phyloP scores from a whole-genome alignment of 2,888 invertebrate genomes.

The Drosophila rubida region DNA sequence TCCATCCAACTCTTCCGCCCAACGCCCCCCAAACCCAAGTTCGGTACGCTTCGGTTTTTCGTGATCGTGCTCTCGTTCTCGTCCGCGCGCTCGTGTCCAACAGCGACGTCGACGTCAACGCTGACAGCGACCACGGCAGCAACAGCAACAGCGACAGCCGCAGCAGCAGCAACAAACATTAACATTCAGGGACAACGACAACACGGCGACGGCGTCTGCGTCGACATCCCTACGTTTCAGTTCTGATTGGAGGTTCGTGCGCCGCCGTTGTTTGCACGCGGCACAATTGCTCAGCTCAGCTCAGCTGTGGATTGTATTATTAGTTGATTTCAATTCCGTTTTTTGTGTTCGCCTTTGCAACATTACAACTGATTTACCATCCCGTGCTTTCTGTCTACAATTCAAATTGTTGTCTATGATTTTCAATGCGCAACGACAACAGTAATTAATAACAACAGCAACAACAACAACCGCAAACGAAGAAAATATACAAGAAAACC shows the following conservation, averaged over 20 bases:
- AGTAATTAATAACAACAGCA: slow-evolving; percentile 38
- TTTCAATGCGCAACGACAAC: slow-evolving; percentile 42
- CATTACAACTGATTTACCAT: slow-evolving; percentile 29
- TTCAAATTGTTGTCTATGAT: slow-evolving; percentile 55
- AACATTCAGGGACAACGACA: slow-evolving; percentile 75
- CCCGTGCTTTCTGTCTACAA: slow-evolving; percentile 20
- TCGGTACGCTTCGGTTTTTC: slow-evolving; percentile 50
- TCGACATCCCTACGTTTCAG: slow-evolving; percentile 82
- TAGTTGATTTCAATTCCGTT: slow-evolving; percentile 60
- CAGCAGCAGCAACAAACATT: slow-evolving; percentile 55
- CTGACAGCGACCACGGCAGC: slow-evolving; percentile 24
- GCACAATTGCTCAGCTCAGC: slow-evolving; percentile 63
- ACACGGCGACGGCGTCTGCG: slow-evolving; percentile 72
- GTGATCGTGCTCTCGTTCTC: slow-evolving; percentile 64
- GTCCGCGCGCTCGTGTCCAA: slow-evolving; percentile 42
- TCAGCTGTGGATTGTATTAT: slow-evolving; percentile 62
- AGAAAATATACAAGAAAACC: slow-evolving; percentile 3
- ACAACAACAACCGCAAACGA: slow-evolving; percentile 10
- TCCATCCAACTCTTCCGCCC: slow-evolving; percentile 56
- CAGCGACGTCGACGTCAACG: slow-evolving; percentile 24
- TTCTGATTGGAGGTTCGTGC: slow-evolving; percentile 83
- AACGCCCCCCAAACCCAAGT: slow-evolving; percentile 35
- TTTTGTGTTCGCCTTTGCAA: slow-evolving; percentile 43
- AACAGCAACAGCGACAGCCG: slow-evolving; percentile 31
- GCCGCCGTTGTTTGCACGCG: slow-evolving; percentile 79